phyloP scores from a whole-genome alignment of 35 echinoderm and acorn worm genomes.

The Apostichopus parvimensis region DNA sequence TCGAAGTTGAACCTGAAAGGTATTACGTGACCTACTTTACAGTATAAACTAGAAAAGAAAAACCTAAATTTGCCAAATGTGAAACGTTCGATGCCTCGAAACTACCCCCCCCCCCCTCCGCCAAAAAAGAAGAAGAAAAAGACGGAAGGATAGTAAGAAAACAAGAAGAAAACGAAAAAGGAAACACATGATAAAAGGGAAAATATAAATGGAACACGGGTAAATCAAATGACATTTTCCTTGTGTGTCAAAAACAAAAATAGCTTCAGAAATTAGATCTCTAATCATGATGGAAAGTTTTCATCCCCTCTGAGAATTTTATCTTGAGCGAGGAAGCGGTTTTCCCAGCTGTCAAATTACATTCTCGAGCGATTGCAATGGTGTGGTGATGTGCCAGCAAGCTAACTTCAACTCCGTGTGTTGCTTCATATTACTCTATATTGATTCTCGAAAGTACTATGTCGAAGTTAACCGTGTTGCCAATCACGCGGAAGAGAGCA shows the following conservation, averaged over 20 bases:
- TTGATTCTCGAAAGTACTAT: background rate
- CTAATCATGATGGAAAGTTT: background rate
- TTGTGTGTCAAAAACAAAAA: background rate
- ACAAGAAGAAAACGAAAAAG: background rate
- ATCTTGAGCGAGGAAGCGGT: background rate
- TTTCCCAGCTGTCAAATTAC: slow-evolving; percentile 3
- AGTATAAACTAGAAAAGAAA: no score
- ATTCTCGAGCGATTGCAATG: background rate
- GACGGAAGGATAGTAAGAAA: background rate
- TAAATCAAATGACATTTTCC: background rate
- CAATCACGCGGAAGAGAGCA: slow-evolving; percentile 11
- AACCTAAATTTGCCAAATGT: no score
- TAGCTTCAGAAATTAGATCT: background rate
- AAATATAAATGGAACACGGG: background rate
- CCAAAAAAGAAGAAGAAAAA: background rate
- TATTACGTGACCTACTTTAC: no score
- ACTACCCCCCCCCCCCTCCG: no score
- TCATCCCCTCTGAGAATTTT: background rate
- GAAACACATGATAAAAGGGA: background rate
- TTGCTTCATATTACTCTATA: background rate
- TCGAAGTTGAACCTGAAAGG: no score
- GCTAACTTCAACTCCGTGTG: background rate
- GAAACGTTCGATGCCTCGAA: no score
- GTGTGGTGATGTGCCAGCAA: background rate
- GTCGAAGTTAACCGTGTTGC: background rate